Evolutionary conservation across 53 echinoderm and acorn worm species (phyloP), one percentile per base, ranked within the genome.

Genomic region (Stichopus horrens): DNA sequence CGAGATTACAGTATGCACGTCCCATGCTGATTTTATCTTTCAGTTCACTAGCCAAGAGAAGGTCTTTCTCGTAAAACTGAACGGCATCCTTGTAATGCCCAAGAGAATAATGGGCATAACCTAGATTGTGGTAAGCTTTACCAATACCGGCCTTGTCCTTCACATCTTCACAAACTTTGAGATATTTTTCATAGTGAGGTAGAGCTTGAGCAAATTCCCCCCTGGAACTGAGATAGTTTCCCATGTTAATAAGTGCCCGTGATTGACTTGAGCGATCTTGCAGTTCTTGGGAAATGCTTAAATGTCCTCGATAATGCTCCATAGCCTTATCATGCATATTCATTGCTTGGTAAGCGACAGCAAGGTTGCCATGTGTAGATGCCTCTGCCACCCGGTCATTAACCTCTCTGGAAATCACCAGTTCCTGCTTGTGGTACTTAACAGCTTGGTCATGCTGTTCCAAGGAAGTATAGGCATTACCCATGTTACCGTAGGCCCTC

Each of bases 391-490:
- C 92, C 20, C 96, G 83, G 73, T 99, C 99, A 52, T 99, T 99
- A 7, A 99, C 99, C 88, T 99, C 99, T 59, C 96, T 90, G 21
- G 99, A 99, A 77, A 99, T 99, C 37, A 92, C 92, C 81, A 99
- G 59, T 60, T 99, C 99, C 88, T 99, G 99, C 78, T 96, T 96
- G 84, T 99, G 99, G 83, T 96, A 99, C 86, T 99, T 95, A n/a
- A 99, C 93, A 5, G 99, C 94, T 74, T 99, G 99, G 74, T 99
- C 99, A 4, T 91, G 93, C 79, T 99, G 96, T 65, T 93, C 94
- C 23, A 99, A 76, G 52, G 95, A 94, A 81, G 96, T 99, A 90
- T 91, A 96, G 14, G 99, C 99, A 86, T 99, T 99, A 54, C 99
- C 99, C 92, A 99, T 96, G 86, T 99, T 99, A 21, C 99, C 99